A percentile compares a stretch with the other conserved stretches of the same genome.
phyloP scores from a whole-genome alignment of 2,113 vertebrate genomes.

The Aythya baeri region DNA sequence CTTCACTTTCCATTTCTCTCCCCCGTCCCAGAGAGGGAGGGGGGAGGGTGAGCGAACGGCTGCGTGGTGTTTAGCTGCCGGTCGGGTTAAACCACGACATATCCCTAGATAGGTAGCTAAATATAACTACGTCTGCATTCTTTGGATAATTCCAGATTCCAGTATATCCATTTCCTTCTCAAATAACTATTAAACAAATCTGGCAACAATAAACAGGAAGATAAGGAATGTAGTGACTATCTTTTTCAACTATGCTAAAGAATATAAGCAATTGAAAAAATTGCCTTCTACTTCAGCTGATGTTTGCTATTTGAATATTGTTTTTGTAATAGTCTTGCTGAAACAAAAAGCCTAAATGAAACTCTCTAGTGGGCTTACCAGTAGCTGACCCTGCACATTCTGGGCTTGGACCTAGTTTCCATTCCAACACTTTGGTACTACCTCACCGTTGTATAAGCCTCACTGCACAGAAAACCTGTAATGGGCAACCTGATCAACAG shows the following conservation, averaged over 20 bases:
- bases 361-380: background rate
- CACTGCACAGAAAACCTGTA: background rate
- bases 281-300: background rate
- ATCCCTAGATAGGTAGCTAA: background rate
- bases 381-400: background rate
- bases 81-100: too few species aligned
- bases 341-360: background rate
- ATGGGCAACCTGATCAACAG: background rate
- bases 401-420: background rate
- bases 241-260: background rate
- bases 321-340: background rate
- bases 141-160: background rate
- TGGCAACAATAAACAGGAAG: background rate
- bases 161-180: background rate
- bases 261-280: background rate
- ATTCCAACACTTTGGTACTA: background rate
- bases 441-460: background rate
- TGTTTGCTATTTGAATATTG: background rate
- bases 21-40: too few species aligned
- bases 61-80: too few species aligned
- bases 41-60: too few species aligned
- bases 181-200: background rate
- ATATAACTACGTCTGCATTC: background rate
- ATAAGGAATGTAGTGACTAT: background rate
- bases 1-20: too few species aligned